phyloP scores from a whole-genome alignment of 2,797 vertebrate genomes.

The Dromococcyx pavoninus region DNA sequence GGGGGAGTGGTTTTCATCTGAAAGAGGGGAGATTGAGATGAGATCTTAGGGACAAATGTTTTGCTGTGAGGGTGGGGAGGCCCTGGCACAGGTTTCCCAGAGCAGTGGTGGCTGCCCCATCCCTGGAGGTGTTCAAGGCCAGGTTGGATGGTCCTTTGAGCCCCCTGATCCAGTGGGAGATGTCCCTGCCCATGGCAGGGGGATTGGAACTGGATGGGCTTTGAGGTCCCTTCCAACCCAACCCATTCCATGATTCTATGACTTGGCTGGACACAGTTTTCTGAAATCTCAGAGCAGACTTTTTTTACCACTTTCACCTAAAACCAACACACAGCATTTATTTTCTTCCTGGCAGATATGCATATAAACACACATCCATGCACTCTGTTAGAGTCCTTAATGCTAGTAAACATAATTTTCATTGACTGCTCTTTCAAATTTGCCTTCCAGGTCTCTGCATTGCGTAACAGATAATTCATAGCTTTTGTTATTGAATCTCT shows the following conservation, averaged over 20 bases:
- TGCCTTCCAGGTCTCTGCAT: not conserved
- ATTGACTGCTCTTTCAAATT: not conserved
- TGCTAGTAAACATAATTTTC: not conserved
- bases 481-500: not conserved
- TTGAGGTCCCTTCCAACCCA: too few relatives aligned
- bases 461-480: not conserved
- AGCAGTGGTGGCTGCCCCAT: too few relatives aligned
- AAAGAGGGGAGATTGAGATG: too few relatives aligned
- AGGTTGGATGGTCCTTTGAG: too few relatives aligned
- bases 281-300: not conserved
- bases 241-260: not conserved
- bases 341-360: not conserved
- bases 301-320: not conserved
- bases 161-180: too few relatives aligned
- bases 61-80: too few relatives aligned
- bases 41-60: too few relatives aligned
- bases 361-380: not conserved
- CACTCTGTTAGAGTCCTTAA: not conserved
- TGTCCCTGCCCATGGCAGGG: too few relatives aligned
- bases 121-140: too few relatives aligned
- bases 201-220: too few relatives aligned
- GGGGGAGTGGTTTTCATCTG: too few relatives aligned
- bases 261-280: not conserved
- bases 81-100: too few relatives aligned
- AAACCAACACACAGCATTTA: not conserved